Evolutionary conservation across 2,113 vertebrate species (phyloP).

Genomic region (Cricetomys ansorgei): DNA sequence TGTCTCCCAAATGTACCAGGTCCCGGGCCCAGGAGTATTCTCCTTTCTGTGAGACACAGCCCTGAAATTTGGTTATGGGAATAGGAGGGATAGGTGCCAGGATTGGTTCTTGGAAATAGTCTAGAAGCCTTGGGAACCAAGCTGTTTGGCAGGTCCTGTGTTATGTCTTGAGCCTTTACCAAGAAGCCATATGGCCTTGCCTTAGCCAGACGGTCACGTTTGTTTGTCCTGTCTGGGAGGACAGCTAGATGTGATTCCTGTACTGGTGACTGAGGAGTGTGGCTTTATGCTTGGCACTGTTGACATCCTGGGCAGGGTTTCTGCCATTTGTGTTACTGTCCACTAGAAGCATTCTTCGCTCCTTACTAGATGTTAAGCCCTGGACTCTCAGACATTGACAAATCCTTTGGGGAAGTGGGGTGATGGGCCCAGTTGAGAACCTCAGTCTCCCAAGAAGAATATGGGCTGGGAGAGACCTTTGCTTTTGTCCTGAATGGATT

Average conservation of each 20-base stretch:
- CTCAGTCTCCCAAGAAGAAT: neutral
- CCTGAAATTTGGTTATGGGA: neutral
- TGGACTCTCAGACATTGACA: neutral
- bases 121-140: neutral
- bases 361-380: neutral
- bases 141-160: neutral
- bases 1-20: neutral
- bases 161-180: neutral
- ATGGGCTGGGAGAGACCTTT: neutral
- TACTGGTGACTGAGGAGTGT: too few species aligned
- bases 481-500: neutral
- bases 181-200: neutral
- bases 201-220: fast-evolving
- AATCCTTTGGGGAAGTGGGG: too few species aligned
- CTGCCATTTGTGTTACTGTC: neutral
- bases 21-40: neutral
- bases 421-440: neutral
- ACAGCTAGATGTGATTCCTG: neutral
- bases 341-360: neutral
- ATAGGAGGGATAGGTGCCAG: too few species aligned
- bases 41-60: neutral
- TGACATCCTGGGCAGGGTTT: neutral
- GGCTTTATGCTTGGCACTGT: neutral
- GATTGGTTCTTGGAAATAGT: neutral
- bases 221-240: neutral